phyloP scores from a whole-genome alignment of 1,140 invertebrate species.

The Caenorhabditis remanei region DNA sequence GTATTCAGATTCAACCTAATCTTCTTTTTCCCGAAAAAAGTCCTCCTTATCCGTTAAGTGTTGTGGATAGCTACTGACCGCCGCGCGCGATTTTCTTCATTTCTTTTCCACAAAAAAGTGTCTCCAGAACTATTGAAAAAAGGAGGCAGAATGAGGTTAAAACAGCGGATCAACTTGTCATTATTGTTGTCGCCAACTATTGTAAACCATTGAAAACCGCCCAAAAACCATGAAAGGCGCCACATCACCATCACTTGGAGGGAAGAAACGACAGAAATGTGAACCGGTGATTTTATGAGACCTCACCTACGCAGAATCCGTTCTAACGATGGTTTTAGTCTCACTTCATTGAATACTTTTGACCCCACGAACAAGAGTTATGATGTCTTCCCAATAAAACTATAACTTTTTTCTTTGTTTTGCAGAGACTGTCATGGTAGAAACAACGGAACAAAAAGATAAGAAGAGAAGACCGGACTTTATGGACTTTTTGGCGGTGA shows the following conservation, averaged over 20 bases:
- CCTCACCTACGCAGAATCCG: background rate
- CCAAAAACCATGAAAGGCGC: constrained; percentile 29
- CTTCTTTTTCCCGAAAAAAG: constrained; percentile 31
- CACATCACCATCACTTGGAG: background rate
- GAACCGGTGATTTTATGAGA: constrained; percentile 29
- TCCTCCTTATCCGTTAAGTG: constrained; percentile 55
- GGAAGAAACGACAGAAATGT: background rate
- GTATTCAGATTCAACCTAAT: constrained; percentile 53
- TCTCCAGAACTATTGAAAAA: background rate
- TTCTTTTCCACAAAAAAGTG: background rate
- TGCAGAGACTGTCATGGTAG: background rate
- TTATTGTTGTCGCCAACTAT: constrained; percentile 23
- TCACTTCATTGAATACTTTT: constrained; percentile 30
- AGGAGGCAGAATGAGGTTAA: constrained; percentile 29
- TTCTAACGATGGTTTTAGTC: constrained; percentile 41
- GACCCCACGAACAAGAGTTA: background rate
- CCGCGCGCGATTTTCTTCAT: background rate
- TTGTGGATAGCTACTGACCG: background rate
- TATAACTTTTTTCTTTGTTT: background rate
- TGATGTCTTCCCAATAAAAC: background rate
- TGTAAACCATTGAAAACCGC: background rate
- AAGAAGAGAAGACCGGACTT: background rate
- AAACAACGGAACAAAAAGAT: background rate
- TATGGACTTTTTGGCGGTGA: constrained; percentile 42
- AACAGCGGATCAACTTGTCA: constrained; percentile 49